Percentiles rank a stretch among this genome's conserved stretches.
phyloP scores from a whole-genome alignment of 2,113 vertebrate genomes.

The Cynopterus brachyotis region DNA sequence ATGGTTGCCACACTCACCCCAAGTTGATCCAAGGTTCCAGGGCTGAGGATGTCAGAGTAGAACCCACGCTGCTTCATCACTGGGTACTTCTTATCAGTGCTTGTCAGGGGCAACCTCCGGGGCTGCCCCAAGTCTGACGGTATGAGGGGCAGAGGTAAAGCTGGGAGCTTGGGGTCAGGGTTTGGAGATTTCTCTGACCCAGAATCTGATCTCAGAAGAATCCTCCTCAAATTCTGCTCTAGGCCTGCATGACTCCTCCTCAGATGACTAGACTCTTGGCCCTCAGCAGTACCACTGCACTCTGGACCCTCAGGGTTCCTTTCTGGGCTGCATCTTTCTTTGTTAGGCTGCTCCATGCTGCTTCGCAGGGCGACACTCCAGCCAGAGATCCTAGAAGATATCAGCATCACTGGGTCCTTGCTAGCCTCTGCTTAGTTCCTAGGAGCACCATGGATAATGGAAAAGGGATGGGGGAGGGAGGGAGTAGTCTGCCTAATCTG shows the following conservation, averaged over 20 bases:
- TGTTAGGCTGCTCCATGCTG: constrained; percentile 54
- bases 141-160: neutral
- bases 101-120: constrained; percentile 15
- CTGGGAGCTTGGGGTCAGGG: neutral
- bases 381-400: constrained; percentile 48
- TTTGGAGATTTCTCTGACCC: neutral
- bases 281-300: accelerated
- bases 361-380: neutral
- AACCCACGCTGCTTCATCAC: constrained; percentile 77
- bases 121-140: constrained; percentile 1
- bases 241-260: neutral
- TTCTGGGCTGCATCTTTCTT: neutral
- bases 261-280: neutral
- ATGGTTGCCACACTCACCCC: constrained; percentile 80
- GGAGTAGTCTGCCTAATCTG: neutral
- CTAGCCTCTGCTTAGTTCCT: neutral
- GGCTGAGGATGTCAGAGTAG: constrained; percentile 82
- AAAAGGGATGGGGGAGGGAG: neutral
- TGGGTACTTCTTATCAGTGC: constrained; percentile 64
- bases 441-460: neutral
- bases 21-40: constrained; percentile 71
- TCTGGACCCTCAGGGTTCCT: neutral
- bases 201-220: neutral
- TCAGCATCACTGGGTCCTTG: neutral
- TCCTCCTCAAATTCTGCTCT: neutral